Conservation (phyloP, 2,113 vertebrate genomes). For the Mesoclemmys tuberculata region DNA sequence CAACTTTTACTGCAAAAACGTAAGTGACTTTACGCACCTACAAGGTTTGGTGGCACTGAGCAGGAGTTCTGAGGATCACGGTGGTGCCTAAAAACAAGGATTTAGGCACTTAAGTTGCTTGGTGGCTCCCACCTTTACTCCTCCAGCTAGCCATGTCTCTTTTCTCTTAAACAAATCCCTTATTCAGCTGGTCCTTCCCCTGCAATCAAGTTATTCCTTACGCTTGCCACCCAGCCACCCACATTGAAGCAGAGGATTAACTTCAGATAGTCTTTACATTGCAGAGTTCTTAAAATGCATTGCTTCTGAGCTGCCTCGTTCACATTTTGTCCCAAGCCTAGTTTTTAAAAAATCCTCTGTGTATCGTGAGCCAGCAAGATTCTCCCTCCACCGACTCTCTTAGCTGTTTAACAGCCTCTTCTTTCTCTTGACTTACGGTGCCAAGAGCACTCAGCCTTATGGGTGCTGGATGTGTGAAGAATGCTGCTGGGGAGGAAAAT, state of each 20-base stretch:
- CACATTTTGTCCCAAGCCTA: slow-evolving; percentile 48
- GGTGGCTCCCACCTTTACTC: neutral
- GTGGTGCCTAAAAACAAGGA: neutral
- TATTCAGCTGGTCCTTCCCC: slow-evolving; percentile 45
- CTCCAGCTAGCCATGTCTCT: slow-evolving; percentile 52
- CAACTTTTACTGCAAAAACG: neutral
- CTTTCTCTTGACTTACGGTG: slow-evolving; percentile 33
- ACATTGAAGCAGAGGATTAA: slow-evolving; percentile 67
- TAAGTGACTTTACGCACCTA: neutral
- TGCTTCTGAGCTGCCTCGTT: slow-evolving; percentile 50
- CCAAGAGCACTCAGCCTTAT: slow-evolving; percentile 1
- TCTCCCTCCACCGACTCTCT: slow-evolving; percentile 42
- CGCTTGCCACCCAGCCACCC: slow-evolving; percentile 68
- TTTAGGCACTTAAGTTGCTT: neutral
- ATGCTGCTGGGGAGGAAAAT: rapidly evolving
- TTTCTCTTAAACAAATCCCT: slow-evolving; percentile 63
- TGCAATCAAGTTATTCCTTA: slow-evolving; percentile 53
- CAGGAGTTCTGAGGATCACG: neutral
- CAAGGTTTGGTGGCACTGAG: neutral
- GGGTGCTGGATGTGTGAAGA: neutral
- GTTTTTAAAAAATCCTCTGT: slow-evolving; percentile 60
- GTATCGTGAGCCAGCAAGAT: slow-evolving; percentile 51
- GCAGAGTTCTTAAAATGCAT: slow-evolving; percentile 47
- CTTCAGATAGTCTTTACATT: slow-evolving; percentile 68
- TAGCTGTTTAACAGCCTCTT: slow-evolving; percentile 58